These are phyloP conservation scores for cattle (Bos taurus) DNA, from an alignment of 2,113 vertebrate genomes.

Conservation along the genomic window DNA sequence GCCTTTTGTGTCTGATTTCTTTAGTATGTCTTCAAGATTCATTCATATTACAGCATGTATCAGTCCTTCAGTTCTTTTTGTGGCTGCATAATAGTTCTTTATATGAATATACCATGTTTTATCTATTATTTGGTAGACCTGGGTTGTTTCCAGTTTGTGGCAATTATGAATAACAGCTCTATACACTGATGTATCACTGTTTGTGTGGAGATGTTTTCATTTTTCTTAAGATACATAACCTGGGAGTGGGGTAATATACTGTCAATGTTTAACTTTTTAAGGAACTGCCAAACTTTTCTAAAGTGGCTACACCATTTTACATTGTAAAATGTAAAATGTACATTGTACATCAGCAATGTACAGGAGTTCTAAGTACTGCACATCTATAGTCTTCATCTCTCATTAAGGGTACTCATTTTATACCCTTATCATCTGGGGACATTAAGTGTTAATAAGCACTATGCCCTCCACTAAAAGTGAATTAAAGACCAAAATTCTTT, in stretches of 20 bases:
- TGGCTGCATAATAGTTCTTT: not conserved
- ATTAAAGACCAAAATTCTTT: not conserved
- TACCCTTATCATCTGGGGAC: not conserved
- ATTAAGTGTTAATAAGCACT: not conserved
- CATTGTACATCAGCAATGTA: not conserved
- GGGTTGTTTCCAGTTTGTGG: not conserved
- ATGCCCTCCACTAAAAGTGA: not conserved
- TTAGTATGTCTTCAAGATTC: not conserved
- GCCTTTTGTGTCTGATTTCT: not conserved
- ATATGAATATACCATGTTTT: not conserved
- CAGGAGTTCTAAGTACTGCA: not conserved
- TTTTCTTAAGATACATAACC: not conserved
- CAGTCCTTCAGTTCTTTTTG: not conserved
- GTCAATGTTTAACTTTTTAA: not conserved
- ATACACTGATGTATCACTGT: not conserved
- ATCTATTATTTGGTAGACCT: not conserved
- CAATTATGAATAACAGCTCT: not conserved
- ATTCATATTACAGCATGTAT: not conserved
- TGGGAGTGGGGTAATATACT: not conserved
- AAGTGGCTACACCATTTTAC: not conserved
- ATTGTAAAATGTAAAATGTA: not conserved
- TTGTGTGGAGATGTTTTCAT: not conserved
- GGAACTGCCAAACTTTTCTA: not conserved
- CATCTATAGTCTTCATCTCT: not conserved
- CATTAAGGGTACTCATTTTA: not conserved